Evolutionary conservation across 2,113 vertebrate genomes (phyloP), one percentile per base, ranked within the genome.

Genomic region (Hyaena hyaena): DNA sequence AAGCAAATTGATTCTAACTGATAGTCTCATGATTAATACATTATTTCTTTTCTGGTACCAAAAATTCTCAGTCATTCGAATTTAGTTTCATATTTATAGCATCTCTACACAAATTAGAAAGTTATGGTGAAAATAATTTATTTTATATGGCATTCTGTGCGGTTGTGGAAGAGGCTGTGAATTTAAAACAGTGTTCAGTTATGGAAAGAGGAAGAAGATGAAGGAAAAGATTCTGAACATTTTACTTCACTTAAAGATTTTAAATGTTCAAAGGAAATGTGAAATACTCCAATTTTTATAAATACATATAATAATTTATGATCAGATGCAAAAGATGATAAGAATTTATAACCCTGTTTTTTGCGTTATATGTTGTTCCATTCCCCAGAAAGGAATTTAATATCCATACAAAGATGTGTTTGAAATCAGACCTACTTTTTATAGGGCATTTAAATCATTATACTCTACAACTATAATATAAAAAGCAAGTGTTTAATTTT

Each of bases 1-100:
- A 97, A 98, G 50, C 63, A 35, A 95, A 79, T 86, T 93, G 79
- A 77, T 96, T 97, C 50, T 26, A 96, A 39, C 77, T 89, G 80
- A 35, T 55, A 39, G 17, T 83, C 14, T 83, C 93, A 92, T 94
- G 66, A 94, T 93, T 68, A 85, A 96, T 65, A 87, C 10, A 84
- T 96, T 92, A 95, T 95, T 97, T 96, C 90, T 96, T 97, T 97
- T 97, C 66, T 79, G 33, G 77, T 96, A 94, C 11, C 48, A 95
- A 95, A 91, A 77, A 96, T 97, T 90, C 83, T 95, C 90, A 97
- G 33, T 35, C 15, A 87, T 98, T 98, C 76, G 91, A 77, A 92
- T 96, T 90, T 95, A 96, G 39, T 87, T 65, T 14, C 45, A 84
- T 90, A 96, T 82, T 95, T 96, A 84, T 24, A 90, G 10, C 16